These are phyloP conservation scores for Trichosurus vulpecula DNA, from an alignment of 2,797 vertebrate species.

Conservation along the genomic window DNA sequence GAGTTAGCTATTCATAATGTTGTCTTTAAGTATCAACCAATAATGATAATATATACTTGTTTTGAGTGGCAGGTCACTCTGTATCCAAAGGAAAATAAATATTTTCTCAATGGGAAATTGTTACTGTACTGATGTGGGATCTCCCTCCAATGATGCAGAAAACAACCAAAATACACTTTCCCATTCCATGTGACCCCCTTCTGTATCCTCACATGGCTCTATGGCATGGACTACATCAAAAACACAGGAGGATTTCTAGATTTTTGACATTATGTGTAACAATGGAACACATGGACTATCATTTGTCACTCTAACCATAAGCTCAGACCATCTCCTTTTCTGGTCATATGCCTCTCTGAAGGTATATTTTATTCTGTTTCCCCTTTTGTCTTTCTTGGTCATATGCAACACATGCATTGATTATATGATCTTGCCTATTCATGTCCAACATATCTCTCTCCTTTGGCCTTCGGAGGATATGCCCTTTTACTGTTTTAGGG, in stretches of 20 bases:
- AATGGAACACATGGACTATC: background rate
- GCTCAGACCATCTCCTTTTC: background rate
- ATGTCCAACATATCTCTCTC: background rate
- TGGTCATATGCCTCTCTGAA: background rate
- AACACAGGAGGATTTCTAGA: background rate
- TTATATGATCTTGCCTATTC: background rate
- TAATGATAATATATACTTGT: no score
- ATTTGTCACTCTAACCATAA: background rate
- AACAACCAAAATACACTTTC: background rate
- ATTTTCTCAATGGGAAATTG: background rate
- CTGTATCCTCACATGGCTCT: background rate
- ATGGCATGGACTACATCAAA: background rate
- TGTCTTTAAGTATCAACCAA: background rate
- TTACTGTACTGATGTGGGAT: background rate
- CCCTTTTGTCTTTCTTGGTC: background rate
- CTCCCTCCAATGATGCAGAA: background rate
- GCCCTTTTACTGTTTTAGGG: background rate
- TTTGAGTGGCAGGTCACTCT: background rate
- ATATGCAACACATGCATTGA: no score
- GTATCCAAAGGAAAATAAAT: background rate
- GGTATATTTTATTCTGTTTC: background rate
- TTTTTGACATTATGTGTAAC: background rate
- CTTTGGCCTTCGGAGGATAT: background rate
- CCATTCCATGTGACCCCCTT: background rate
- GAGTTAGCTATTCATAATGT: background rate